Percentiles rank a stretch among this genome's conserved stretches.
Conservation (phyloP, 2,113 vertebrate genomes). For the Pluvianellus socialis region DNA sequence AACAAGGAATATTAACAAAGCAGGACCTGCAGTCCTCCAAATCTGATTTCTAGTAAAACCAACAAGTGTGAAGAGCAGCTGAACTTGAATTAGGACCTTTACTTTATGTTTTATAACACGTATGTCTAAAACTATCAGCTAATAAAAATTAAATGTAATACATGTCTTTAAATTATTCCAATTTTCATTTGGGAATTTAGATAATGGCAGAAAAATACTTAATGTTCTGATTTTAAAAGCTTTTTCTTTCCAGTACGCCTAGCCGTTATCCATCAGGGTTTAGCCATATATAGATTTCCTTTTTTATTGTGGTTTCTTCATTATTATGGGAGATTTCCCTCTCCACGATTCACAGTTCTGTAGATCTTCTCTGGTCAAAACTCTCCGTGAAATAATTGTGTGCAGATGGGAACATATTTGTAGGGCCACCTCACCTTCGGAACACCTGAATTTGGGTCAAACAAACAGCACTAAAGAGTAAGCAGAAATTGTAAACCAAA, state of each 20-base stretch:
- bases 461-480: background rate
- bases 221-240: background rate
- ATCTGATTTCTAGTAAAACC: background rate
- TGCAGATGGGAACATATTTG: background rate
- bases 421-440: background rate
- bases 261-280: background rate
- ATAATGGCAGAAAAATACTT: background rate
- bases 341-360: background rate
- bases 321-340: background rate
- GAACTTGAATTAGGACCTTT: background rate
- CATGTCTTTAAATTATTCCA: background rate
- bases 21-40: background rate
- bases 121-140: background rate
- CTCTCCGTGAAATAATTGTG: background rate
- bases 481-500: background rate
- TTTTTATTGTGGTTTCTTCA: background rate
- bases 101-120: background rate
- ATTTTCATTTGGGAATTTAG: background rate
- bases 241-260: background rate
- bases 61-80: background rate
- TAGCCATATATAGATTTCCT: background rate
- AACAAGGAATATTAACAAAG: background rate
- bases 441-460: background rate
- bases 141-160: background rate
- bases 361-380: background rate